Conservation (phyloP, 2,888 invertebrate genomes). For the Caradrina clavipalpis region DNA sequence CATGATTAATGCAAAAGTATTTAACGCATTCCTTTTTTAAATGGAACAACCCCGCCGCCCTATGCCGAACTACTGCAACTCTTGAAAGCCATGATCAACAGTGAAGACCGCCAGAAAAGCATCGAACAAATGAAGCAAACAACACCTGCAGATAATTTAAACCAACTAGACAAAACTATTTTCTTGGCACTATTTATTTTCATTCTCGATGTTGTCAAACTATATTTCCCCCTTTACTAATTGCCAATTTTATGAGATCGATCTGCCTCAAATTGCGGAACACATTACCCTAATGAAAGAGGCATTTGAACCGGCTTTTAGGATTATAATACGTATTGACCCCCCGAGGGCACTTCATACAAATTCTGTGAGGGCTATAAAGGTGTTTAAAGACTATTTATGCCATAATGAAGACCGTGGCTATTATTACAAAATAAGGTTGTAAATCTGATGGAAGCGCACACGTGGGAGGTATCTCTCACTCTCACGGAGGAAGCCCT, state of each 20-base stretch:
- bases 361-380: constrained; percentile 53
- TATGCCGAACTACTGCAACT: too few species aligned
- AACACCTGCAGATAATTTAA: not conserved
- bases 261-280: constrained; percentile 14
- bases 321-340: constrained; percentile 47
- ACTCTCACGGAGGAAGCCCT: constrained; percentile 71
- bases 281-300: constrained; percentile 46
- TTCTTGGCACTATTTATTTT: not conserved
- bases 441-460: constrained; percentile 75
- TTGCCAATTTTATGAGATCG: constrained; percentile 22
- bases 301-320: constrained; percentile 20
- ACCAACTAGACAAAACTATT: not conserved
- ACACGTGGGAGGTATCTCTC: constrained; percentile 77
- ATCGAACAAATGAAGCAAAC: too few species aligned
- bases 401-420: constrained; percentile 67
- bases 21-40: too few species aligned
- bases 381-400: constrained; percentile 64
- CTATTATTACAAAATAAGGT: constrained; percentile 75
- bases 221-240: constrained; percentile 5
- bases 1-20: too few species aligned
- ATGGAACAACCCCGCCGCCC: too few species aligned
- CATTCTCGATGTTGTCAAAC: not conserved
- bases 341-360: constrained; percentile 45
- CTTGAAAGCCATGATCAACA: too few species aligned
- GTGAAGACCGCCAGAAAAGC: too few species aligned